Conservation (phyloP, 1,140 invertebrate species). For the Belonocnema kinseyi region DNA sequence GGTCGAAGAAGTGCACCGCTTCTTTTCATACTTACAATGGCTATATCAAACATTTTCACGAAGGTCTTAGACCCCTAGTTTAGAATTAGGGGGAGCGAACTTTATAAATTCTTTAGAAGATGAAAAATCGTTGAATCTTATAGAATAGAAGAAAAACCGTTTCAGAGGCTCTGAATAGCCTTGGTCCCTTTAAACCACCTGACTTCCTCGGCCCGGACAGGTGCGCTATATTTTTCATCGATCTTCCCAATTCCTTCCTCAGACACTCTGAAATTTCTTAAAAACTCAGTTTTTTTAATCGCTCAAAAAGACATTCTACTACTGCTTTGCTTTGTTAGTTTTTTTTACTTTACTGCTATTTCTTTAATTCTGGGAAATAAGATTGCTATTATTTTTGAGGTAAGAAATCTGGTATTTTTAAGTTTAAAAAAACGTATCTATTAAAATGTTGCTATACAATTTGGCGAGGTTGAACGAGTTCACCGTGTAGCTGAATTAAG, state of each 20-base stretch:
- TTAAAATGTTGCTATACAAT: no score
- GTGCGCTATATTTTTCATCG: neutral
- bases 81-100: slow-evolving; percentile 5
- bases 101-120: neutral
- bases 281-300: no score
- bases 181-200: slow-evolving; percentile 28
- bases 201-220: neutral
- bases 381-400: no score
- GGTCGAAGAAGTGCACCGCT: neutral
- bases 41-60: neutral
- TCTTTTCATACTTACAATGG: slow-evolving; percentile 9
- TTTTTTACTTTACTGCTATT: no score
- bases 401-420: no score
- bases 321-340: no score
- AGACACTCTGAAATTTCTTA: no score
- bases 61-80: neutral
- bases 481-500: no score
- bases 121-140: slow-evolving; percentile 19
- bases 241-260: neutral
- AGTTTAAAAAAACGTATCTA: no score
- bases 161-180: neutral
- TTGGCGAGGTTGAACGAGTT: no score
- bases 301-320: no score
- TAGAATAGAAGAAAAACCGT: neutral
- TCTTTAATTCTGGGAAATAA: no score